phyloP scores from a whole-genome alignment of 2,113 vertebrate species.

The Turdus rufiventris region DNA sequence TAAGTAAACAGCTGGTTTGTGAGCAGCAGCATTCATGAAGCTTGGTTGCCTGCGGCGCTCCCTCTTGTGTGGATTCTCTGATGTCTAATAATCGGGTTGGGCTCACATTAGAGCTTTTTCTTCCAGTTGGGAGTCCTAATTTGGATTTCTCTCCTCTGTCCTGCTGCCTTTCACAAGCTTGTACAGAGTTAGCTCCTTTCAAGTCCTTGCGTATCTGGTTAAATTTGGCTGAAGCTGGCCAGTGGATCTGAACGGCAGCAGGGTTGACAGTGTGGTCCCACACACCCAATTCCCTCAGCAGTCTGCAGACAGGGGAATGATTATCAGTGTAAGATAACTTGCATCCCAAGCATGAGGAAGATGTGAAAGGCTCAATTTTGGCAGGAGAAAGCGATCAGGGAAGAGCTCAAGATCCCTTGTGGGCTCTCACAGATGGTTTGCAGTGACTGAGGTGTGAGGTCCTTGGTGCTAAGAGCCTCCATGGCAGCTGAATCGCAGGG shows the following conservation, averaged over 20 bases:
- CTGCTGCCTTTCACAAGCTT: constrained; percentile 20
- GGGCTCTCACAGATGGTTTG: neutral
- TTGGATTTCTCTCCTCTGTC: constrained; percentile 46
- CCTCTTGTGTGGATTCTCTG: constrained; percentile 65
- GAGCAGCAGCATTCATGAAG: constrained; percentile 50
- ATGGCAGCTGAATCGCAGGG: neutral
- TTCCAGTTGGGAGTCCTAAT: constrained; percentile 53
- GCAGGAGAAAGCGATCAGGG: neutral
- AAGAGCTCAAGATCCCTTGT: neutral
- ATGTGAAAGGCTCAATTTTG: neutral
- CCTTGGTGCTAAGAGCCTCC: neutral
- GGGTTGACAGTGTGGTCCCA: neutral
- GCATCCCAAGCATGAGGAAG: neutral
- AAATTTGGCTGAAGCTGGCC: neutral
- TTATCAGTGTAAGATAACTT: neutral
- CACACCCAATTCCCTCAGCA: neutral
- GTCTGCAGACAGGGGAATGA: neutral
- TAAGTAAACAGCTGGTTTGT: constrained; percentile 33
- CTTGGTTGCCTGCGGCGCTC: constrained; percentile 17
- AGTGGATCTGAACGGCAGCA: neutral
- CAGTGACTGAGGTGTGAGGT: neutral
- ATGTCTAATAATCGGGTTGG: constrained; percentile 65
- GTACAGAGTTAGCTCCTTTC: constrained; percentile 2
- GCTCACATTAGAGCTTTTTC: constrained; percentile 55
- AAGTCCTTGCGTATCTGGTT: neutral